phyloP scores from a whole-genome alignment of 2,797 vertebrate species.

The Salarias fasciatus region DNA sequence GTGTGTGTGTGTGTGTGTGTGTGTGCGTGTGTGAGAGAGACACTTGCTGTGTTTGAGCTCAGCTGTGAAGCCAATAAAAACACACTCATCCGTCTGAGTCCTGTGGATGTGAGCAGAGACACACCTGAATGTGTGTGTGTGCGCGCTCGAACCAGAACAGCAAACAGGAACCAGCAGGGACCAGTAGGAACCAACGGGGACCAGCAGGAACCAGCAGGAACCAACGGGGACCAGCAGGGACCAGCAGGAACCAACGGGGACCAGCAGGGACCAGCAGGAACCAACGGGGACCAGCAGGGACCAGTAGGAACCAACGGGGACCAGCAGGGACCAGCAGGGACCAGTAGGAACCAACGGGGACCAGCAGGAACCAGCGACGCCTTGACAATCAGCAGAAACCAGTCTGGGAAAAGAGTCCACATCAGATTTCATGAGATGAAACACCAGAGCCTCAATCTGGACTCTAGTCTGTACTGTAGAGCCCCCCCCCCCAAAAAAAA shows the following conservation, averaged over 20 bases:
- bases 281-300: too few species aligned
- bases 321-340: slow-evolving; percentile 60
- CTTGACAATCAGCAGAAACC: too few species aligned
- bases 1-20: too few species aligned
- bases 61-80: slow-evolving; percentile 40
- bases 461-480: too few species aligned
- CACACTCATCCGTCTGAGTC: background rate
- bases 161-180: slow-evolving; percentile 61
- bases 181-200: background rate
- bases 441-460: too few species aligned
- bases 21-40: too few species aligned
- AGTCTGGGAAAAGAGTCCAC: slow-evolving; percentile 27
- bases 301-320: slow-evolving; percentile 1
- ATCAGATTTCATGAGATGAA: background rate
- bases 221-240: too few species aligned
- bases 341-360: too few species aligned
- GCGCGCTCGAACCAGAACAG: slow-evolving; percentile 36
- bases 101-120: background rate
- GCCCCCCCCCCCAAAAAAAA: too few species aligned
- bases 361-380: too few species aligned
- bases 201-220: background rate
- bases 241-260: slow-evolving; percentile 43
- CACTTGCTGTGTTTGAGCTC: slow-evolving; percentile 29
- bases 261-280: slow-evolving; percentile 42
- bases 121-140: slow-evolving; percentile 24